Conservation (phyloP, 2,797 vertebrate species). For the Uromys caudimaculatus region DNA sequence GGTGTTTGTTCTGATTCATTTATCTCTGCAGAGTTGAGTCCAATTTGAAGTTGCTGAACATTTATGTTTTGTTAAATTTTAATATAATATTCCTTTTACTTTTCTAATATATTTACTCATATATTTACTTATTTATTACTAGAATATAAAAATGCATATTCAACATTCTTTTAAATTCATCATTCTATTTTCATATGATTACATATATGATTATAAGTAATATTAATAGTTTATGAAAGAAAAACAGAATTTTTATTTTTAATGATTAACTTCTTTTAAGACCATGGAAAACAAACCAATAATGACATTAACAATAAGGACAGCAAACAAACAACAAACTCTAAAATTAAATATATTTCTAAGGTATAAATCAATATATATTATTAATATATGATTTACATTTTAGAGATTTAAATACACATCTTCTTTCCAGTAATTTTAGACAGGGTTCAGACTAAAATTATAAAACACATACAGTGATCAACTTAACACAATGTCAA, state of each 20-base stretch:
- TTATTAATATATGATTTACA: not conserved
- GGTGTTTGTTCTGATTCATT: not conserved
- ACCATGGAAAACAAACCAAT: not conserved
- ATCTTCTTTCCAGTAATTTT: not conserved
- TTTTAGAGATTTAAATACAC: not conserved
- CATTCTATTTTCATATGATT: not conserved
- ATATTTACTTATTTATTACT: not conserved
- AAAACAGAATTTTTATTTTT: not conserved
- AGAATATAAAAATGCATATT: not conserved
- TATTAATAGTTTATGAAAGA: not conserved
- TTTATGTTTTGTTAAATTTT: not conserved
- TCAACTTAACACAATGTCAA: not conserved
- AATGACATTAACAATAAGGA: not conserved
- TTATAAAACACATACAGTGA: not conserved
- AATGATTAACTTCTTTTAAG: not conserved
- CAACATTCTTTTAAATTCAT: not conserved
- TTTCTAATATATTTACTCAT: not conserved
- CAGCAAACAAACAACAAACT: not conserved
- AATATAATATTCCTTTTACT: not conserved
- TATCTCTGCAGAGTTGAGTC: not conserved
- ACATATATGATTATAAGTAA: not conserved
- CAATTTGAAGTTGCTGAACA: not conserved
- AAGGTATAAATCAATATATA: not conserved
- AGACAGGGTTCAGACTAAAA: not conserved
- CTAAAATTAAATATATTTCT: not conserved